Evolutionary conservation across 2,888 invertebrate species (phyloP), one percentile per base, ranked within the genome.

Genomic region (Tiphia femorata): DNA sequence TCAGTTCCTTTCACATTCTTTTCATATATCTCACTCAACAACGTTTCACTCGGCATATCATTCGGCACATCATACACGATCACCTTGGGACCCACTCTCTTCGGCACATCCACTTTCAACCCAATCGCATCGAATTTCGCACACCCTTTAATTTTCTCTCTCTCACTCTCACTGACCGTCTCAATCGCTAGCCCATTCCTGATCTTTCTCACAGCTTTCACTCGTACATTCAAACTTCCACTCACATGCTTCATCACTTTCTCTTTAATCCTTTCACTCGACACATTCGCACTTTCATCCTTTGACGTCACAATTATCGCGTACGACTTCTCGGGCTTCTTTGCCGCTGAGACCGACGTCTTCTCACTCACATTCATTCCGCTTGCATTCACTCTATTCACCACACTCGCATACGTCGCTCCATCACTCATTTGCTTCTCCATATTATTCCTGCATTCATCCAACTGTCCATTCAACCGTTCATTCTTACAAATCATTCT

Each of bases 41-140:
- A 12, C 2, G 6, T 1, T 2, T 52, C 46, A n/a, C 10, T 25
- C 1, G 21, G 16, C 19, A 40, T 41, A 2, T 41, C 41, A 17
- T 33, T 47, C n/a, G 41, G 19, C 12, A 42, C 35, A 21, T 52
- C 40, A 23, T 25, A 52, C 0, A 47, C 16, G 1, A 52, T 33
- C 1, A 52, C 19, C 20, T 48, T 42, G 1, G 30, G 43, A 0
- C 37, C 42, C 0, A 54, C 20, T 6, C 43, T 48, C 16, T 12
- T 25, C 0, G 37, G 43, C 3, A 21, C 0, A 3, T 48, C 54
- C 0, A 43, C 43, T 16, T 35, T 37, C 17, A 54, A 3, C 0
- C 43, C 47, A 2, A 46, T 8, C 1, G 38, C 33, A 0, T 23
- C 23, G 41, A 52, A 46, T 10, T 21, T 52, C 7, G 17, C n/a